Evolutionary conservation across 2,888 invertebrate species (phyloP).

Genomic region (Eumacrocentrus americanus): DNA sequence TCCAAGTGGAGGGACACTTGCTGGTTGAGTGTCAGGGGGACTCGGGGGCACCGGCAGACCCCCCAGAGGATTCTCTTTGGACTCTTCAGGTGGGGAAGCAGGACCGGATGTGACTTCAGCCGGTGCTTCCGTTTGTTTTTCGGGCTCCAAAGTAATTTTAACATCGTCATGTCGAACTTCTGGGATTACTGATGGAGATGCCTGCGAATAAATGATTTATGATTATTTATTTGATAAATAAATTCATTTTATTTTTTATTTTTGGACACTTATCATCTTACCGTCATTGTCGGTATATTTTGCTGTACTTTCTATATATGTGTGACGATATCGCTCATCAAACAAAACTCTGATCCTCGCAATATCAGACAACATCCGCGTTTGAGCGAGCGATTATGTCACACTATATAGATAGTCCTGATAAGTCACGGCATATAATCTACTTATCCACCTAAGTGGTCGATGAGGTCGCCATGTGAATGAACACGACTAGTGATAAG

Average conservation of each 20-base stretch:
- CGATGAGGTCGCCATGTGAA: slow-evolving; percentile 4
- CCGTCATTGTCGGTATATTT: neutral
- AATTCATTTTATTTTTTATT: neutral
- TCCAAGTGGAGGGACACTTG: slow-evolving; percentile 36
- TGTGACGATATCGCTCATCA: neutral
- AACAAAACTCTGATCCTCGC: neutral
- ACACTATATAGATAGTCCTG: slow-evolving; percentile 7
- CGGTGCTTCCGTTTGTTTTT: slow-evolving; percentile 19
- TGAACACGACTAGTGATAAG: neutral
- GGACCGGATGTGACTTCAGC: slow-evolving; percentile 22
- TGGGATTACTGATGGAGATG: slow-evolving; percentile 1
- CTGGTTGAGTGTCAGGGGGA: slow-evolving; percentile 22
- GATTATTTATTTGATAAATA: too few species aligned
- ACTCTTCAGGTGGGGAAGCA: slow-evolving; percentile 20
- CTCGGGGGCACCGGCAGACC: slow-evolving; percentile 16
- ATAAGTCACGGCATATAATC: slow-evolving; percentile 11
- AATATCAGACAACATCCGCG: slow-evolving; percentile 4
- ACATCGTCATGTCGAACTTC: slow-evolving; percentile 10
- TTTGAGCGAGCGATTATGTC: slow-evolving; percentile 12
- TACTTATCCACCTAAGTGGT: slow-evolving; percentile 10
- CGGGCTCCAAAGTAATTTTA: slow-evolving; percentile 17
- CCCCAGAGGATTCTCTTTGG: slow-evolving; percentile 7
- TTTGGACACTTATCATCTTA: neutral
- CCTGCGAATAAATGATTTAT: slow-evolving; percentile 1
- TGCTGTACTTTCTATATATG: neutral